Percentiles rank a stretch among this genome's conserved stretches.
phyloP scores from a whole-genome alignment of 2,797 vertebrate species.

The Propithecus deckenii region DNA sequence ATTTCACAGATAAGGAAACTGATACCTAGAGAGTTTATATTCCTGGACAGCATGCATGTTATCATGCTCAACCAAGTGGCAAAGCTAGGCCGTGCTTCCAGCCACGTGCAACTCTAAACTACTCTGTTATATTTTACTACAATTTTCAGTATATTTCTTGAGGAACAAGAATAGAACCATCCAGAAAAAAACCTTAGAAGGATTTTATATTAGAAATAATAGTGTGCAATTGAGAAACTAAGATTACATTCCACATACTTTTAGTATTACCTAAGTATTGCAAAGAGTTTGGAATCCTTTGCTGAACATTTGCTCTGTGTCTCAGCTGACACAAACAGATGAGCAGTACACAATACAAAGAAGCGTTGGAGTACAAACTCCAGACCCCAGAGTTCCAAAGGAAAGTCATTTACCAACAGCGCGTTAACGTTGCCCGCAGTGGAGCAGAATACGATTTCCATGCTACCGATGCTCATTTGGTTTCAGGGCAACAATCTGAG shows the following conservation, averaged over 20 bases:
- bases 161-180: background rate
- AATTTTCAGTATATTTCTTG: background rate
- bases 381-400: constrained; percentile 30
- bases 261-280: constrained; percentile 74
- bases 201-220: constrained; percentile 72
- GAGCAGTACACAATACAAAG: constrained; percentile 38
- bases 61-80: too few species aligned
- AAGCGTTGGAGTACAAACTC: constrained; percentile 42
- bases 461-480: background rate
- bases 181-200: constrained; percentile 24
- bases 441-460: background rate
- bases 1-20: background rate
- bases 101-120: background rate
- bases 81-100: background rate
- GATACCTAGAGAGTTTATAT: background rate
- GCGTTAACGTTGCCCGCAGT: background rate
- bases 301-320: constrained; percentile 69
- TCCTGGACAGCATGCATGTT: background rate
- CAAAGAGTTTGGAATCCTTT: constrained; percentile 67
- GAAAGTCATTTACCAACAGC: constrained; percentile 23
- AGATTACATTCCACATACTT: constrained; percentile 78
- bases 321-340: constrained; percentile 71
- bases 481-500: background rate
- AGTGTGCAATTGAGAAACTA: constrained; percentile 61
- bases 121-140: background rate